Evolutionary conservation across 2,888 invertebrate genomes (phyloP).

Genomic region (Rhyacophila evoluta): DNA sequence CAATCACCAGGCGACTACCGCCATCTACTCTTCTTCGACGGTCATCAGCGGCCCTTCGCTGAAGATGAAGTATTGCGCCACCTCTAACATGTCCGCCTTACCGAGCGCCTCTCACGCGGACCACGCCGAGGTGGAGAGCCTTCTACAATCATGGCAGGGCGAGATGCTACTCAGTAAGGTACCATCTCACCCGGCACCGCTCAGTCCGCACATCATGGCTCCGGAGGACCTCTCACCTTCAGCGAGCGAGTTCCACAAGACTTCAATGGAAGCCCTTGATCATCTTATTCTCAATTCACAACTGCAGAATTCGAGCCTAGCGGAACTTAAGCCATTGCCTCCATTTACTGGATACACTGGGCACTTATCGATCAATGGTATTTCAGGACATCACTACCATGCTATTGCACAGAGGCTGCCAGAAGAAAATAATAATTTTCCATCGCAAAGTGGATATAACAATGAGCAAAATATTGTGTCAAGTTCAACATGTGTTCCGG

Average conservation of each 20-base stretch:
- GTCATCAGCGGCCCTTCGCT: constrained; percentile 28
- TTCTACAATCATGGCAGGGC: constrained; percentile 79
- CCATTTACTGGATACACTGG: constrained; percentile 90
- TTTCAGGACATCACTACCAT: constrained; percentile 89
- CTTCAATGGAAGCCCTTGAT: constrained; percentile 76
- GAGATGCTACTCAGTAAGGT: constrained; percentile 60
- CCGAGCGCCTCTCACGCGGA: constrained; percentile 59
- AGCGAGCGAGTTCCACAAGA: constrained; percentile 60
- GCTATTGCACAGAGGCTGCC: constrained; percentile 83
- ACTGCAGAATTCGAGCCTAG: constrained; percentile 71
- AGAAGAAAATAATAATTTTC: constrained; percentile 80
- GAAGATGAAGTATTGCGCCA: constrained; percentile 72
- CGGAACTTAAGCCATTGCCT: constrained; percentile 87
- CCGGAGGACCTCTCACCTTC: constrained; percentile 58
- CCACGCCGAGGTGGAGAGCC: constrained; percentile 75
- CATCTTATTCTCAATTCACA: constrained; percentile 71
- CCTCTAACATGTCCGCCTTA: constrained; percentile 61
- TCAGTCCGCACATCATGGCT: constrained; percentile 63
- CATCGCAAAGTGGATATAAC: constrained; percentile 73
- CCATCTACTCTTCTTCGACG: not conserved
- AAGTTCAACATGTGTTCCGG: constrained; percentile 78
- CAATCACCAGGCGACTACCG: not conserved
- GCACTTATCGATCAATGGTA: constrained; percentile 88
- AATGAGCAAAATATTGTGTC: constrained; percentile 80
- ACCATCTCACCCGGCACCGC: constrained; percentile 60